Percentiles rank a stretch among this genome's conserved stretches.
These are phyloP conservation scores for Ceratothoa steindachneri DNA, from an alignment of 2,888 invertebrate species.

Conservation along the genomic window DNA sequence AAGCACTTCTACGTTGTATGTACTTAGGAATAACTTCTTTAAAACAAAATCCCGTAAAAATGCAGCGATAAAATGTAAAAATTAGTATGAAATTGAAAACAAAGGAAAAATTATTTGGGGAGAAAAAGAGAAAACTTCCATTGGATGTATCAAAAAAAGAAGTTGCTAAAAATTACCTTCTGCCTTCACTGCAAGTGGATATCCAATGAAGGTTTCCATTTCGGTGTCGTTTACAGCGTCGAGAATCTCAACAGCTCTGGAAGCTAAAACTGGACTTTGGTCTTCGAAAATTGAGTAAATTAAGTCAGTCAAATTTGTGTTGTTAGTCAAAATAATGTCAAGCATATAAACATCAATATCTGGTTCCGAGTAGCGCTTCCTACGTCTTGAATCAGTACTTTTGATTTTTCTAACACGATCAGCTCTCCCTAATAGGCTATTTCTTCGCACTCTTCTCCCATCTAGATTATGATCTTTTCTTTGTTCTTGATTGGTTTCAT, in stretches of 20 bases:
- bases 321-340: not conserved
- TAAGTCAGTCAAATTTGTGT: not conserved
- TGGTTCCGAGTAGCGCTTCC: not conserved
- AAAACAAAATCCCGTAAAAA: too few relatives aligned
- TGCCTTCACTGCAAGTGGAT: not conserved
- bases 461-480: too few relatives aligned
- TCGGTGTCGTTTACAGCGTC: not conserved
- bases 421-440: not conserved
- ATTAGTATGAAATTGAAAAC: too few relatives aligned
- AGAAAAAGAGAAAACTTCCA: too few relatives aligned
- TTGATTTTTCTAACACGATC: too few relatives aligned
- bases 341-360: not conserved
- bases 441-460: not conserved
- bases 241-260: not conserved
- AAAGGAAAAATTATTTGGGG: too few relatives aligned
- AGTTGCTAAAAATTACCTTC: constrained; percentile 7
- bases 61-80: too few relatives aligned
- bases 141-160: too few relatives aligned
- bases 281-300: not conserved
- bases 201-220: not conserved
- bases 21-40: too few relatives aligned
- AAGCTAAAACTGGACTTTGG: not conserved
- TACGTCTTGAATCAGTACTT: not conserved
- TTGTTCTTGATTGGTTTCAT: too few relatives aligned
- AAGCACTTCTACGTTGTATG: too few relatives aligned